These are phyloP conservation scores for Bungarus multicinctus DNA, from an alignment of 2,113 vertebrate genomes.

Conservation along the genomic window DNA sequence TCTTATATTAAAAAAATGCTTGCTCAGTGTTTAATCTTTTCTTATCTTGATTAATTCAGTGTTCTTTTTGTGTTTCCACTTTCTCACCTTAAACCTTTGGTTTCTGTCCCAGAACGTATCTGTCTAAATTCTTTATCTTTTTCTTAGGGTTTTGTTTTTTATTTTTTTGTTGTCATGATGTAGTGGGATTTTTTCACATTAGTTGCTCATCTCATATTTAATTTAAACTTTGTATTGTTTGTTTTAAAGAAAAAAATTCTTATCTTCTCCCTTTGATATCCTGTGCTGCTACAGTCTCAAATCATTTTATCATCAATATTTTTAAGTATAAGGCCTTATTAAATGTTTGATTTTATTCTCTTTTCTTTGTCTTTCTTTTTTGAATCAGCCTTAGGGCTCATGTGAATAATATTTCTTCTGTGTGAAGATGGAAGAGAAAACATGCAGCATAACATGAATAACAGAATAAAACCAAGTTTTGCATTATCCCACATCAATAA, in stretches of 20 bases:
- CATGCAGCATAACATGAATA: neutral
- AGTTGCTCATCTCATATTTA: neutral
- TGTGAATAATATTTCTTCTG: neutral
- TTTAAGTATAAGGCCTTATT: neutral
- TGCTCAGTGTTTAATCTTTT: constrained; percentile 22
- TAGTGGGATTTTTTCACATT: neutral
- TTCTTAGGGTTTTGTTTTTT: neutral
- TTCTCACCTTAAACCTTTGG: constrained; percentile 18
- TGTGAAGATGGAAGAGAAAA: neutral
- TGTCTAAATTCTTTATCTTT: constrained; percentile 1
- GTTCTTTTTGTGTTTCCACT: neutral
- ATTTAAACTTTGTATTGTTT: neutral
- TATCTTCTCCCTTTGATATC: neutral
- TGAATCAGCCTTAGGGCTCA: neutral
- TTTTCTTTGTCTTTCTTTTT: neutral
- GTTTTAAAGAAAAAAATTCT: neutral
- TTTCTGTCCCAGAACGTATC: neutral
- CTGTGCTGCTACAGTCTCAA: neutral
- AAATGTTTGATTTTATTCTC: neutral
- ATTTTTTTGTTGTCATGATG: neutral
- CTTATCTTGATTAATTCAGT: constrained; percentile 9
- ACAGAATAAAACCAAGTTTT: neutral
- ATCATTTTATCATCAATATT: neutral
- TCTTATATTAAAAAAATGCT: constrained; percentile 10
- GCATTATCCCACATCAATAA: neutral